Conservation (phyloP, 2,113 vertebrate species). For the Eleginops maclovinus region DNA sequence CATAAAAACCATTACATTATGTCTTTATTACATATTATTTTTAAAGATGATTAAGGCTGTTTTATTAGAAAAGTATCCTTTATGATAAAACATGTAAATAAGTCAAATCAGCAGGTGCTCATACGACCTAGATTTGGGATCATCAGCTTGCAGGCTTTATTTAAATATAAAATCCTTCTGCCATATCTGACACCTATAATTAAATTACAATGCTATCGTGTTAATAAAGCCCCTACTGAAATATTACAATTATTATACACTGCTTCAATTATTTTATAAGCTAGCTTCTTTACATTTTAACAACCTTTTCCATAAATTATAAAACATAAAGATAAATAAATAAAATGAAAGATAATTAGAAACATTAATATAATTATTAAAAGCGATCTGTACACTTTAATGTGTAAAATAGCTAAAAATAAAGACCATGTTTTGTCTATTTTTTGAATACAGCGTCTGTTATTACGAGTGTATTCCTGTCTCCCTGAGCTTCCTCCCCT, state of each 20-base stretch:
- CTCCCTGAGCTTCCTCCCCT: constrained; percentile 23
- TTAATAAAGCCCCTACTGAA: background rate
- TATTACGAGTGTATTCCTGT: constrained; percentile 5
- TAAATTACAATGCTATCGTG: background rate
- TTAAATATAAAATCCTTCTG: no score
- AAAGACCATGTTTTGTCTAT: background rate
- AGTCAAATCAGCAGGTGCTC: background rate
- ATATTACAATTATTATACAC: background rate
- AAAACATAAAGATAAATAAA: no score
- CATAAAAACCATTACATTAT: no score
- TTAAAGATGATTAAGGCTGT: no score
- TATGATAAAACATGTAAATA: no score
- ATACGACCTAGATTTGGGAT: background rate
- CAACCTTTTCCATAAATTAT: background rate
- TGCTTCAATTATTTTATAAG: background rate
- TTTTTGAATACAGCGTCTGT: constrained; percentile 10
- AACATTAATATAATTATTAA: no score
- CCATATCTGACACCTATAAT: background rate
- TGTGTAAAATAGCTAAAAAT: constrained; percentile 9
- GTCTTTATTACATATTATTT: no score
- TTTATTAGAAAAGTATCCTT: no score
- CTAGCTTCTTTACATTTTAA: background rate
- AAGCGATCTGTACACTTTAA: background rate
- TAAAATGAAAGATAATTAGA: no score
- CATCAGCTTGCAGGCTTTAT: no score